Base-by-base conservation (phyloP, 2,797 vertebrate genomes). In the Lutjanus argentimaculatus region DNA sequence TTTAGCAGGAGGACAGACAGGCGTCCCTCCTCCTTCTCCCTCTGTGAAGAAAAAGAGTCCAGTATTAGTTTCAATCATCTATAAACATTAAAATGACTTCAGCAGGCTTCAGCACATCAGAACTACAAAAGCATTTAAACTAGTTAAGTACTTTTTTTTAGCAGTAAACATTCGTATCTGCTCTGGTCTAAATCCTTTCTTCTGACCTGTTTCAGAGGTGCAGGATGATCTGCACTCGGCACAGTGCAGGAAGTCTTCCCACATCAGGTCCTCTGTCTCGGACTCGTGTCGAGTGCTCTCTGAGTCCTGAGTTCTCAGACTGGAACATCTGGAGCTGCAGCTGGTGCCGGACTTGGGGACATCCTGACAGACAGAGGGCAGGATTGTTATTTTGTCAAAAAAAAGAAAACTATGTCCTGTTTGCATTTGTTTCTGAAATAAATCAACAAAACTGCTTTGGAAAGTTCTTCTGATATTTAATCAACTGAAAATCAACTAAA, bases 211-310 rank as follows among this genome's bases (percentile, higher is more conserved):
- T 93, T 99, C 98, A 17, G 98, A 99, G 82, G 93, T 97, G 88
- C 98, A 99, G 79, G 98, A 99, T 0, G 99, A 99, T 68, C 95
- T 96, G 89, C 98, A 99, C 93, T 99, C 98, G 0, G 98, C 97
- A 77, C 98, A 98, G 93, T 99, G 98, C 79, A 99, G 93, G 82
- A 99, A 97, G 89, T 99, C 98, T 80, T 99, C 98, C 99, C 99
- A 99, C 82, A 99, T 94, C 51, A 99, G 91, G 87, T 99, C 99
- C 91, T 99, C 99, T 0, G 98, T 99, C 95, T 99, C 99, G 0
- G 99, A 99, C 92, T 98, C 99, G 0, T 98, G 99, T 21, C 98
- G 95, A 0, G 97, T 93, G 83, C 98, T 99, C 93, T 99, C 98
- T 0, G 98, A 99, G 95, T 99, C 98, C 72, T 97, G 98, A 22